phyloP scores from a whole-genome alignment of 1,140 invertebrate species.

The Meloidogyne floridensis region DNA sequence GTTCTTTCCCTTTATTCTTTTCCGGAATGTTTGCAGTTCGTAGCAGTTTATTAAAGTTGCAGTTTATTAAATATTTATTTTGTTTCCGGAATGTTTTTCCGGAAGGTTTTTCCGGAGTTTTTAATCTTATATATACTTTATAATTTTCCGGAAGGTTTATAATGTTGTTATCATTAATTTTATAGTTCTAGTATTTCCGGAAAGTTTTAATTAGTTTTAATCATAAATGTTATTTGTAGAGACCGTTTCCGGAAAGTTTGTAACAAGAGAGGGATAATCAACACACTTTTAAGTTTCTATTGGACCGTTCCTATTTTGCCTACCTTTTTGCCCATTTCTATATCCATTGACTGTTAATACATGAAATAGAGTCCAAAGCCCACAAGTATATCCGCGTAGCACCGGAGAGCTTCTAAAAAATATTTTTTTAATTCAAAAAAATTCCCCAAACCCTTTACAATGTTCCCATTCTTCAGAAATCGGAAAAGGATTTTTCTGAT shows the following conservation, averaged over 20 bases:
- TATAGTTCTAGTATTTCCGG: no score
- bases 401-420: slow-evolving; percentile 70
- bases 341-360: slow-evolving; percentile 81
- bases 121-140: no score
- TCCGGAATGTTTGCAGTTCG: no score
- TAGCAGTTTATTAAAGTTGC: no score
- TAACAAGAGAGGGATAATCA: no score
- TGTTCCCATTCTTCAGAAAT: slow-evolving; percentile 75
- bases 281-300: background rate
- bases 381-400: slow-evolving; percentile 87
- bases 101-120: no score
- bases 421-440: slow-evolving; percentile 34
- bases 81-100: no score
- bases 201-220: background rate
- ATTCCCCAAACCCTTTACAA: slow-evolving; percentile 76
- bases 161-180: no score
- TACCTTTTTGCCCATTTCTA: slow-evolving; percentile 67
- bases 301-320: background rate
- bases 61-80: no score
- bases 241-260: background rate
- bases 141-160: no score
- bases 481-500: slow-evolving; percentile 64
- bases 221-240: no score
- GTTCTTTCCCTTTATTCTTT: no score
- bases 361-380: slow-evolving; percentile 94